Evolutionary conservation across 2,888 invertebrate genomes (phyloP).

Genomic region (Campoplex nolae): DNA sequence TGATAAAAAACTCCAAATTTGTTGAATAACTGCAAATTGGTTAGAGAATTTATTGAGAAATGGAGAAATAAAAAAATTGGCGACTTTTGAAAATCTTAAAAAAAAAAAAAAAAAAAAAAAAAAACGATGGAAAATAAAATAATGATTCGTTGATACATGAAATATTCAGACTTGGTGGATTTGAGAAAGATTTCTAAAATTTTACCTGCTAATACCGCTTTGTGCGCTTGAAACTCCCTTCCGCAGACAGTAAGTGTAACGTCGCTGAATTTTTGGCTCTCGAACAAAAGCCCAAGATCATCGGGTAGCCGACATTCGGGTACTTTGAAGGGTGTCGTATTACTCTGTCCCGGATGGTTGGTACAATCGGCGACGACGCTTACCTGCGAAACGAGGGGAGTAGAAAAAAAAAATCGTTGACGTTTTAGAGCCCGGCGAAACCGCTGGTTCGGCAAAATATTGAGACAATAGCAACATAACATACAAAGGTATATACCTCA

Average conservation of each 20-base stretch:
- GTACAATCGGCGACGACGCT: slow-evolving; percentile 99
- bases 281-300: slow-evolving; percentile 97
- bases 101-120: not conserved
- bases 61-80: not conserved
- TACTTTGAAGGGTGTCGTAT: slow-evolving; percentile 98
- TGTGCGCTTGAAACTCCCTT: slow-evolving; percentile 97
- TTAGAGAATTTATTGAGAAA: not conserved
- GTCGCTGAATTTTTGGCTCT: slow-evolving; percentile 98
- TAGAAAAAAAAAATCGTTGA: slow-evolving; percentile 32
- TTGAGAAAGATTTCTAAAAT: not conserved
- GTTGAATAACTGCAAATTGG: too few species aligned
- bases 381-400: slow-evolving; percentile 85
- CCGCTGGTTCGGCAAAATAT: slow-evolving; percentile 61
- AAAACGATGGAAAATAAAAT: not conserved
- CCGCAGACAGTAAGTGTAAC: slow-evolving; percentile 97
- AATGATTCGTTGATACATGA: not conserved
- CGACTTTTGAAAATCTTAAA: not conserved
- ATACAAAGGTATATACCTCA: slow-evolving; percentile 89
- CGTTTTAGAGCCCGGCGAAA: slow-evolving; percentile 58
- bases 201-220: slow-evolving; percentile 95
- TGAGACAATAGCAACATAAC: slow-evolving; percentile 72
- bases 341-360: slow-evolving; percentile 99
- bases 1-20: not conserved
- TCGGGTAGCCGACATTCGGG: slow-evolving; percentile 97
- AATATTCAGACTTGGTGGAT: not conserved